phyloP scores from a whole-genome alignment of 2,888 invertebrate species.

The Lobophora halterata region DNA sequence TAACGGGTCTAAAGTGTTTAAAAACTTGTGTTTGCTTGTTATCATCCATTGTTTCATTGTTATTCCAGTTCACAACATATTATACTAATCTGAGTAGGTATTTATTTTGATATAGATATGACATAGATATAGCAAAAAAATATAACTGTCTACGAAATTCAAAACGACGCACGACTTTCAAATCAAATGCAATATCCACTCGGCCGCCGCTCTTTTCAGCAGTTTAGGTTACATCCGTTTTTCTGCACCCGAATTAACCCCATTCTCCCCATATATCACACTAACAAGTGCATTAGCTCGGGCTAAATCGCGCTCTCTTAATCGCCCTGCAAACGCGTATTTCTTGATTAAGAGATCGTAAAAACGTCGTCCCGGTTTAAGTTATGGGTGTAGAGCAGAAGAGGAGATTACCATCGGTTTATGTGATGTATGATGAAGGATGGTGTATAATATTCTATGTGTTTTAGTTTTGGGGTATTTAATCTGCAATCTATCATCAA shows the following conservation, averaged over 20 bases:
- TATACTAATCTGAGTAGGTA: too few relatives aligned
- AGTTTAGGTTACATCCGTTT: slow-evolving; percentile 9
- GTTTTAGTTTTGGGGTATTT: slow-evolving; percentile 6
- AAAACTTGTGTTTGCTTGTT: too few relatives aligned
- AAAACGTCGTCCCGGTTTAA: slow-evolving; percentile 72
- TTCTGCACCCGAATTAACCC: slow-evolving; percentile 9
- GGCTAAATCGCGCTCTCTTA: slow-evolving; percentile 66
- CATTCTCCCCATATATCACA: slow-evolving; percentile 44
- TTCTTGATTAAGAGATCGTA: slow-evolving; percentile 75
- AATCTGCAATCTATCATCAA: too few relatives aligned
- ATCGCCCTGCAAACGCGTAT: slow-evolving; percentile 70
- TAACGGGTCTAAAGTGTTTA: too few relatives aligned
- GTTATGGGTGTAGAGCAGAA: slow-evolving; percentile 53
- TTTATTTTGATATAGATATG: too few relatives aligned
- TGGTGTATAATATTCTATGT: slow-evolving; percentile 13
- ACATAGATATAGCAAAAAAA: too few relatives aligned
- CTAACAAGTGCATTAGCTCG: slow-evolving; percentile 69
- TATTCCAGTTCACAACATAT: too few relatives aligned
- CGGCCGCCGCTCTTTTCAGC: too few relatives aligned
- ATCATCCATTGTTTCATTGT: too few relatives aligned
- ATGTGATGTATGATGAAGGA: slow-evolving; percentile 24
- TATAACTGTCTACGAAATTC: too few relatives aligned
- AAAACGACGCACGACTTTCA: too few relatives aligned
- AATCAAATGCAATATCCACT: too few relatives aligned
- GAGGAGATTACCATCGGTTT: slow-evolving; percentile 54